A percentile compares a stretch with the other conserved stretches of the same genome.
phyloP scores from a whole-genome alignment of 2,113 vertebrate genomes.

The Hylia prasina region DNA sequence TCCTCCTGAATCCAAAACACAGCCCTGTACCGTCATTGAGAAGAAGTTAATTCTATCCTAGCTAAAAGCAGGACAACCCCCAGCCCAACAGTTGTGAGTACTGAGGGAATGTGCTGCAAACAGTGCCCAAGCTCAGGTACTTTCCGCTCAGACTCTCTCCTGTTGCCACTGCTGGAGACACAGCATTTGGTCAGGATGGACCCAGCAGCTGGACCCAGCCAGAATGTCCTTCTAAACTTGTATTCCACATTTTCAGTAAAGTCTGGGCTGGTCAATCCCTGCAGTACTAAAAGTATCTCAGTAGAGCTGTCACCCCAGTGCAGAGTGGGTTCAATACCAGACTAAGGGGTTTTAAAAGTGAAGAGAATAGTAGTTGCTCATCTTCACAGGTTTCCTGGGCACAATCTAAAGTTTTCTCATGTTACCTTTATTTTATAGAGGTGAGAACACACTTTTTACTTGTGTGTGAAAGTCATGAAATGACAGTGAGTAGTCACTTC shows the following conservation, averaged over 20 bases:
- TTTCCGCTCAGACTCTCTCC: background rate
- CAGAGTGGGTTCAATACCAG: background rate
- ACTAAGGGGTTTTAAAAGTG: background rate
- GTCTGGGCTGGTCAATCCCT: background rate
- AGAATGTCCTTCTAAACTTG: background rate
- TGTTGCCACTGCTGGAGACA: background rate
- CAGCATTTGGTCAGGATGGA: background rate
- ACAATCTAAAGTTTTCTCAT: background rate
- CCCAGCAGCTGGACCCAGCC: background rate
- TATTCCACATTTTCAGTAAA: background rate
- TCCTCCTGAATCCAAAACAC: background rate
- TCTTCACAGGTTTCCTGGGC: background rate
- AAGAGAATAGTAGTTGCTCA: background rate
- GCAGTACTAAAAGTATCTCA: background rate
- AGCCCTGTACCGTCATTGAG: background rate
- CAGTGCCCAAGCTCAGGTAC: background rate
- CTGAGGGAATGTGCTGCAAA: background rate
- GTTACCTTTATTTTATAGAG: background rate
- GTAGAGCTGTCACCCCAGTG: fast-evolving
- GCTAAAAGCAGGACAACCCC: background rate
- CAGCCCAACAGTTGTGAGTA: fast-evolving
- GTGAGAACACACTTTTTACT: background rate
- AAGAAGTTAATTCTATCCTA: background rate
- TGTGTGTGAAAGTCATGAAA: background rate
- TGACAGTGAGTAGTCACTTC: background rate